Conservation (phyloP, 2,113 vertebrate genomes). For the Pelecanoides urinatrix region DNA sequence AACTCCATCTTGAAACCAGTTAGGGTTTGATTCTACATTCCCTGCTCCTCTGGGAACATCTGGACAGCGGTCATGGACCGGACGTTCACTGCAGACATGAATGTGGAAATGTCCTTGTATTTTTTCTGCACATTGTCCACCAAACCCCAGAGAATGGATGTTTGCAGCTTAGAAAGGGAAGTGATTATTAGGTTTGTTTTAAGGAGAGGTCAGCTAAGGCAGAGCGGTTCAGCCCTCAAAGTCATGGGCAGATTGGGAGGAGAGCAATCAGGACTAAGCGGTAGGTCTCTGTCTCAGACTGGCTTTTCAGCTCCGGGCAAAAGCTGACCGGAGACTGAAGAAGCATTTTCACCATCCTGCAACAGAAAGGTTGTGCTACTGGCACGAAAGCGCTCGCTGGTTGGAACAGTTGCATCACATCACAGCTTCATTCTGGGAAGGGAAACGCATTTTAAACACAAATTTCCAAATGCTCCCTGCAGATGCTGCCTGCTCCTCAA, state of each 20-base stretch:
- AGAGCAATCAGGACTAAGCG: background rate
- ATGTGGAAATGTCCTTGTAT: background rate
- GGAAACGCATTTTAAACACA: background rate
- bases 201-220: background rate
- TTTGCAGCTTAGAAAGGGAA: background rate
- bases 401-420: background rate
- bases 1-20: background rate
- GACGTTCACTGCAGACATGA: background rate
- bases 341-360: background rate
- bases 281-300: background rate
- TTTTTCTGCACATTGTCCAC: background rate
- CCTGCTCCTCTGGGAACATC: background rate
- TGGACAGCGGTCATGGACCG: rapidly evolving
- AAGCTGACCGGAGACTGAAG: background rate
- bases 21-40: background rate
- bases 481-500: background rate
- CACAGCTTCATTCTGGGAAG: background rate
- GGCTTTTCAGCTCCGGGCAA: background rate
- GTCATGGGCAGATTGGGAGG: background rate
- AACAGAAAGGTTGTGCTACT: background rate
- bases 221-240: background rate
- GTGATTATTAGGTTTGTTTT: background rate
- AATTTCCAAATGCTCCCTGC: background rate
- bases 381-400: rapidly evolving
- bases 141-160: background rate